These are phyloP conservation scores for Machimus rusticus DNA, from an alignment of 2,888 invertebrate genomes.

Conservation along the genomic window DNA sequence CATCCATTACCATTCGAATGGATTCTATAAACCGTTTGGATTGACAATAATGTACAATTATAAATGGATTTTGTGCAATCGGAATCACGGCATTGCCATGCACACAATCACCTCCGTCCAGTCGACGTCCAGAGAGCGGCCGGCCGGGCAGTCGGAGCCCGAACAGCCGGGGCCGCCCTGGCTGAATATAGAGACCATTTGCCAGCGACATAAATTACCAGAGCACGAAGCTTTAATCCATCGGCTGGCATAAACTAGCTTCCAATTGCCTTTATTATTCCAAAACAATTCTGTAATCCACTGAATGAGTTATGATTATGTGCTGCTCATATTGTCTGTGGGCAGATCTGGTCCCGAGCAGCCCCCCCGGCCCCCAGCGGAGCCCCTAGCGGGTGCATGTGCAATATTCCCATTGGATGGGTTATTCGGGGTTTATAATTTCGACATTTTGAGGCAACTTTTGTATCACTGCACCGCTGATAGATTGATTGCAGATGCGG, in stretches of 20 bases:
- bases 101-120: conserved; percentile 31
- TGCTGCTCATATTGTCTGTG: conserved; percentile 50
- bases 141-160: not conserved
- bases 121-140: not conserved
- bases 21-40: conserved; percentile 42
- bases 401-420: conserved; percentile 40
- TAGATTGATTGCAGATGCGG: conserved; percentile 33
- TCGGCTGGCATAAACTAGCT: conserved; percentile 50
- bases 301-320: conserved; percentile 51
- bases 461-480: conserved; percentile 2
- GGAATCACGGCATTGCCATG: conserved; percentile 48
- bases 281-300: conserved; percentile 52
- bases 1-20: conserved; percentile 36
- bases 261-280: conserved; percentile 51
- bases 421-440: conserved; percentile 32
- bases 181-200: conserved; percentile 43
- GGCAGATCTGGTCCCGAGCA: conserved; percentile 48
- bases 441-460: conserved; percentile 25
- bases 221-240: conserved; percentile 47
- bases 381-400: conserved; percentile 53
- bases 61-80: conserved; percentile 52
- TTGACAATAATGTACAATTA: conserved; percentile 51
- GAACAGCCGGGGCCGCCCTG: not conserved
- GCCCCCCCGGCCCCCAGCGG: conserved; percentile 50
- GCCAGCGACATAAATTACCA: conserved; percentile 47